These are phyloP conservation scores for Piaya cayana DNA, from an alignment of 2,113 vertebrate species.

Conservation along the genomic window DNA sequence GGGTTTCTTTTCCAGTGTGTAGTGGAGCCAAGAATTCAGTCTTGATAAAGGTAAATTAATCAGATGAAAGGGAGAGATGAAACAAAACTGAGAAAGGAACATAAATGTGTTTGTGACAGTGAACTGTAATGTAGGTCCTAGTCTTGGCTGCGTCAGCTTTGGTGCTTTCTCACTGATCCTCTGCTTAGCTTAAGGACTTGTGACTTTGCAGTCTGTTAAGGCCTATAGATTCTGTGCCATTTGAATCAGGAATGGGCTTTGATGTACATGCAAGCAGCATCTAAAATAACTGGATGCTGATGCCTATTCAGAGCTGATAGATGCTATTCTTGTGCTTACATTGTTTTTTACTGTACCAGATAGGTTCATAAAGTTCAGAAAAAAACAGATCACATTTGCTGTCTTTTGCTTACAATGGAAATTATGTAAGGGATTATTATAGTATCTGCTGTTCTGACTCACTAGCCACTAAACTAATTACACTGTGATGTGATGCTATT, in stretches of 20 bases:
- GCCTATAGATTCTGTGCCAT: background rate
- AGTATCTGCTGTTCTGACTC: background rate
- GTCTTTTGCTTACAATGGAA: background rate
- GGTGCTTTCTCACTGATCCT: background rate
- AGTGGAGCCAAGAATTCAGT: background rate
- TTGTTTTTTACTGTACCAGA: background rate
- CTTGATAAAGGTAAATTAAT: background rate
- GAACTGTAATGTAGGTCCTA: background rate
- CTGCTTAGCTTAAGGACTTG: background rate
- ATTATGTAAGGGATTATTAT: background rate
- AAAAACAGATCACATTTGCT: background rate
- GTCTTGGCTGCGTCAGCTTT: background rate
- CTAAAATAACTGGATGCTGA: background rate
- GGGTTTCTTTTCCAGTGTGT: background rate
- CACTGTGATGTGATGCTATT: background rate
- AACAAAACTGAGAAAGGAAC: background rate
- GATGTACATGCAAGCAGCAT: background rate
- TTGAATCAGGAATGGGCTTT: background rate
- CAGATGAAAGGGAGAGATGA: background rate
- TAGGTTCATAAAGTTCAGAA: background rate
- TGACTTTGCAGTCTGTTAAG: background rate
- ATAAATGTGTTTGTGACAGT: background rate
- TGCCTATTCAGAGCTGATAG: background rate
- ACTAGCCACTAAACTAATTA: background rate
- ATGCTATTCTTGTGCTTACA: background rate